phyloP scores from a whole-genome alignment of 1,140 invertebrate species.

The Megathymus violae region DNA sequence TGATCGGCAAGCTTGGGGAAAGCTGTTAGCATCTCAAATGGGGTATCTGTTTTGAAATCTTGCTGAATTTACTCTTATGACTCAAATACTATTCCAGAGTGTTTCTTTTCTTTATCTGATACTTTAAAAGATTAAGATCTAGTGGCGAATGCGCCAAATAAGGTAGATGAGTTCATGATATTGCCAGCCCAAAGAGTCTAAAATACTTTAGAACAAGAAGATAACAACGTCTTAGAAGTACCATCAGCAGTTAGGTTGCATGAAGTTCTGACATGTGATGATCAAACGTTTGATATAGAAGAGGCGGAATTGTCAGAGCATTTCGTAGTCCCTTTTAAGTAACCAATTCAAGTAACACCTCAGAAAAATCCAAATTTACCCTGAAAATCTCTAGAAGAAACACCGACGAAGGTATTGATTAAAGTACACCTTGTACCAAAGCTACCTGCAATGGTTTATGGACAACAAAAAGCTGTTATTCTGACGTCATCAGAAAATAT shows the following conservation, averaged over 20 bases:
- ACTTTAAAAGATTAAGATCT: conserved; percentile 2
- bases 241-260: background rate
- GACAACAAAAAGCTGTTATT: conserved; percentile 13
- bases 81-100: conserved; percentile 32
- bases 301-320: background rate
- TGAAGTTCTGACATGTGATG: background rate
- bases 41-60: conserved; percentile 42
- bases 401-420: background rate
- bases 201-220: background rate
- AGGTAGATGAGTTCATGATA: background rate
- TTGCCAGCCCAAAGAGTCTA: background rate
- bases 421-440: background rate
- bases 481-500: conserved; percentile 3
- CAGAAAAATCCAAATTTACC: background rate
- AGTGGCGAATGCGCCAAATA: background rate
- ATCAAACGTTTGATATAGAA: background rate
- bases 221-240: background rate
- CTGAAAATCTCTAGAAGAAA: background rate
- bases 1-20: conserved; percentile 51
- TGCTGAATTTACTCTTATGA: conserved; percentile 51
- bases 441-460: background rate
- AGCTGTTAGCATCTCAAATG: conserved; percentile 45
- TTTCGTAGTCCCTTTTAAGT: background rate
- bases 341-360: background rate
- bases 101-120: conserved; percentile 8